These are phyloP conservation scores for Tribolium castaneum DNA, from an alignment of 1,140 invertebrate genomes.

Conservation along the genomic window DNA sequence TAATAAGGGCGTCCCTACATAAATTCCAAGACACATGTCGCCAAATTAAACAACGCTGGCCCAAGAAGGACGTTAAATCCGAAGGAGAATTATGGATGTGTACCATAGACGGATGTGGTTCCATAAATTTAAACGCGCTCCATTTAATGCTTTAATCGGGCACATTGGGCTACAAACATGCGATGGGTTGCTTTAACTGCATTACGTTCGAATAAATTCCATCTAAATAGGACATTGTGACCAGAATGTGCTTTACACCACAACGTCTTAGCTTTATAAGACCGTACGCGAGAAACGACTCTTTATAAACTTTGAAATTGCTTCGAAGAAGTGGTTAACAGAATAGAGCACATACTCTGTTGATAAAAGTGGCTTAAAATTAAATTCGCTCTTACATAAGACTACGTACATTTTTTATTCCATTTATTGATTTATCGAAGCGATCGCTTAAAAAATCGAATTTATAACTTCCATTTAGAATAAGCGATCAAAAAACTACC, in stretches of 20 bases:
- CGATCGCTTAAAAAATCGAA: not conserved
- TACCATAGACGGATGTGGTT: conserved; percentile 47
- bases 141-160: conserved; percentile 47
- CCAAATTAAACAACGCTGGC: conserved; percentile 35
- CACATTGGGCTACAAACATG: conserved; percentile 36
- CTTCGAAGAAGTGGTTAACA: no score
- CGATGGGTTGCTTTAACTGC: conserved; percentile 39
- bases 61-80: conserved; percentile 41
- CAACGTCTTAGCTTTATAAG: not conserved
- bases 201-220: conserved; percentile 39
- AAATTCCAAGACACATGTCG: conserved; percentile 35
- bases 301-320: no score
- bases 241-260: conserved; percentile 34
- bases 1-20: conserved; percentile 22
- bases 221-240: conserved; percentile 30
- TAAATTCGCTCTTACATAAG: no score
- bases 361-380: no score
- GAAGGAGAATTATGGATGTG: conserved; percentile 45
- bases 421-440: no score
- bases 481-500: not conserved
- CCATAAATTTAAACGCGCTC: conserved; percentile 42
- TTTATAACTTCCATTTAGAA: conserved; percentile 7
- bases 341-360: no score
- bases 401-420: no score
- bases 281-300: not conserved